Evolutionary conservation across 2,113 vertebrate species (phyloP), one percentile per base, ranked within the genome.

Genomic region (Turdus rufiventris): DNA sequence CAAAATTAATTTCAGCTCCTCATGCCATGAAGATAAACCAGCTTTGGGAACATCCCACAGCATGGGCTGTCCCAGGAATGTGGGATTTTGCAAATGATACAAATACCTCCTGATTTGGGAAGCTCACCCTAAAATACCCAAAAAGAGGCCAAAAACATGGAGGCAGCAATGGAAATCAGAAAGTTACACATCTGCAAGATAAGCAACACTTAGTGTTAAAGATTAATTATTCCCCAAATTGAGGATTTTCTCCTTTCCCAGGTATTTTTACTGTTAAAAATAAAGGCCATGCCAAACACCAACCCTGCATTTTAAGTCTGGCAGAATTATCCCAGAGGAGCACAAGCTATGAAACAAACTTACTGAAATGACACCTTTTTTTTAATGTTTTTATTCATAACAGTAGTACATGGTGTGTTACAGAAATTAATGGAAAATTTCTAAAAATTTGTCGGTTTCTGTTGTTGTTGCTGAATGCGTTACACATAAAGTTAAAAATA

Each of bases 401-500:
- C 98, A 98, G 98, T 99, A 99, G 98, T 99, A 99, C 99, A 99
- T 98, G 98, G 98, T 97, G 98, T 98, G 98, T 98, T 99, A 99
- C 98, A 98, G 98, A 99, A 99, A 99, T 98, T 97, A 99, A 99
- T 97, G 98, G 98, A 98, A 98, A 98, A 97, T 97, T 97, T 98
- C 98, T 98, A 99, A 99, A 99, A 99, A 98, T 96, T 95, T 88
- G 98, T 98, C 51, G 93, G 76, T 45, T 95, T 95, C 93, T 98
- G 89, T 88, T 91, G 95, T 98, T 10, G 85, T 51, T 97, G 98
- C 97, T 98, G 98, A 98, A 98, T 98, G 98, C 97, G 78, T 98
- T 98, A 97, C 98, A 99, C 98, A 98, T 98, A 97, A 98, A 98
- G 98, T 99, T 99, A 99, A 99, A 99, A 99, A 99, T 98, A 99